These are phyloP conservation scores for Sus cebifrons DNA, from an alignment of 2,797 vertebrate genomes.

Conservation along the genomic window DNA sequence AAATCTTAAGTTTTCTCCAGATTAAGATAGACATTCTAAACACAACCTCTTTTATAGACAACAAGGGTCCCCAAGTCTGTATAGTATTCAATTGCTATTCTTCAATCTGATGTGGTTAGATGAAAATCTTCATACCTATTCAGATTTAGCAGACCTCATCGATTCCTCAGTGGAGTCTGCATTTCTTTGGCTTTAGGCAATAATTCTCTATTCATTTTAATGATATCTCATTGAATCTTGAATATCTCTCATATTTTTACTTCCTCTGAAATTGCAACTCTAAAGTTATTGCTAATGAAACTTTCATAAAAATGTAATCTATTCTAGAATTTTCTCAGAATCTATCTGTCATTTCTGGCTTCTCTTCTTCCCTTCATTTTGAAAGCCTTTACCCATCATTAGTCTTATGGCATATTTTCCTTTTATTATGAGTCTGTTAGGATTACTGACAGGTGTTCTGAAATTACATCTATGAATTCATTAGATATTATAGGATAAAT, in stretches of 20 bases:
- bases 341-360: constrained; percentile 46
- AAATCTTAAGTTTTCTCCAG: not conserved
- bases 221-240: constrained; percentile 29
- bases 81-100: not conserved
- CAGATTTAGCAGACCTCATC: constrained; percentile 23
- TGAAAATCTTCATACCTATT: not conserved
- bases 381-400: constrained; percentile 62
- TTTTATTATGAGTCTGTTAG: constrained; percentile 72
- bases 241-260: constrained; percentile 44
- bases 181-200: constrained; percentile 56
- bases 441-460: constrained; percentile 68
- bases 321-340: constrained; percentile 51
- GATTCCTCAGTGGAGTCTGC: not conserved
- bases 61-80: not conserved
- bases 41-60: not conserved
- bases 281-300: constrained; percentile 69
- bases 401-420: constrained; percentile 65
- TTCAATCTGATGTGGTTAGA: not conserved
- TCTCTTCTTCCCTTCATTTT: constrained; percentile 50
- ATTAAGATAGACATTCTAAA: not conserved
- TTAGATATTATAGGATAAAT: constrained; percentile 42
- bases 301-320: constrained; percentile 57
- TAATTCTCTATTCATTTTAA: constrained; percentile 59
- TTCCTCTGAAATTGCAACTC: constrained; percentile 39
- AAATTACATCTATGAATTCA: constrained; percentile 73